phyloP scores from a whole-genome alignment of 2,888 invertebrate genomes.

The Tachina lurida region DNA sequence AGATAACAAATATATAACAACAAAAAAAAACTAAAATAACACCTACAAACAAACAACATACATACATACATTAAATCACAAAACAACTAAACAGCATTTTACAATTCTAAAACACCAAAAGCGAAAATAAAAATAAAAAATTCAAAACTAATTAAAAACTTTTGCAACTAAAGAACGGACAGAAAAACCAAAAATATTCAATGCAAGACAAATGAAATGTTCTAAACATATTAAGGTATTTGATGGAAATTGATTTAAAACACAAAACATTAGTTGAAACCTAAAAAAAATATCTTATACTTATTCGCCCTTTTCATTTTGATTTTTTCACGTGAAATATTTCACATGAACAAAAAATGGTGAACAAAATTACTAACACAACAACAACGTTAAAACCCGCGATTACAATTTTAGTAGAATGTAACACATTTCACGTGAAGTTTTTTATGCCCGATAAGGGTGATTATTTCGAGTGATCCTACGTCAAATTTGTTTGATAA shows the following conservation, averaged over 20 bases:
- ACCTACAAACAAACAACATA: constrained; percentile 40
- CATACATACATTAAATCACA: constrained; percentile 51
- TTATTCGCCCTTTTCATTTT: too few relatives aligned
- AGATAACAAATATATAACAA: constrained; percentile 26
- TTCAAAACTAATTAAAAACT: constrained; percentile 51
- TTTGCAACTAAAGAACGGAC: constrained; percentile 61
- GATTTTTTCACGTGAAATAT: too few relatives aligned
- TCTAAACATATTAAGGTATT: not conserved
- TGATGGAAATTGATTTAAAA: not conserved
- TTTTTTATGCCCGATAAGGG: too few relatives aligned
- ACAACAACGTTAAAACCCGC: too few relatives aligned
- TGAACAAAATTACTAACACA: too few relatives aligned
- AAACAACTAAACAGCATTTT: constrained; percentile 41
- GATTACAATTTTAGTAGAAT: too few relatives aligned
- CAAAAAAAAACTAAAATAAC: constrained; percentile 42
- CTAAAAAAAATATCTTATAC: too few relatives aligned
- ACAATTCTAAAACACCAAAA: constrained; percentile 46
- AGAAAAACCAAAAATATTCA: constrained; percentile 24
- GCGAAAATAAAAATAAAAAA: not conserved
- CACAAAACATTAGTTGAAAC: too few relatives aligned
- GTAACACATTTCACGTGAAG: too few relatives aligned
- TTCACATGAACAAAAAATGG: too few relatives aligned
- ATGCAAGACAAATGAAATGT: constrained; percentile 1
- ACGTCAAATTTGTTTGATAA: too few relatives aligned
- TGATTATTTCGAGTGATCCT: too few relatives aligned